Base-by-base conservation (phyloP, 1,140 invertebrate genomes). In the Nilaparvata lugens region DNA sequence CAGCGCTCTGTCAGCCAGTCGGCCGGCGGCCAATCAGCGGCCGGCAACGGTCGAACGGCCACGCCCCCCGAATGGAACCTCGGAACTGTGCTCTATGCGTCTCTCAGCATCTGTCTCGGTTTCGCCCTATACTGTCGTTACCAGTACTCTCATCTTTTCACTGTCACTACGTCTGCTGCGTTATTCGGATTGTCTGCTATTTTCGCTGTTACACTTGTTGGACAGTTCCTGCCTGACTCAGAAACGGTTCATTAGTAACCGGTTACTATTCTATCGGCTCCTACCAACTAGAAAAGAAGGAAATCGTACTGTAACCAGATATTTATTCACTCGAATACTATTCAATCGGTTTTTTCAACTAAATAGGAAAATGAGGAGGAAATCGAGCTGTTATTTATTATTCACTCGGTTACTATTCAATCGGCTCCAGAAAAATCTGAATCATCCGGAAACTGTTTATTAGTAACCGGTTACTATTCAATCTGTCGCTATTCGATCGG, bases 111-210 rank as follows among this genome's bases (percentile, higher is more conserved):
- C 56, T 65, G 81, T 1, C 66, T 85, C 24, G 74, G 74, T 53
- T 61, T 80, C 19, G 74, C 82, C 45, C 84, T 83, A 83, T 84
- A 83, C 64, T 78, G 79, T n/a, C 73, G 82, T 38, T 80, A 81
- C 60, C 75, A 79, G 58, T 83, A 83, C 67, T 75, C 78, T 62
- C 78, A 82, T 65, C 76, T 83, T 56, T 86, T 84, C 63, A 82
- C 79, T 48, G 75, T 78, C 14, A 79, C 81, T 3, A 80, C 82
- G n/a, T 84, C 83, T 2, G 70, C 83, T 6, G 78, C 78, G 14
- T 70, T 85, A 4, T 77, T 79, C 18, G 78, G 77, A 1, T 74
- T 85, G 2, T 83, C 81, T 23, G 79, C 78, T 51, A 74, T 84
- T 45, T 83, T 82, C 62, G 68, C 77, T 6, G 73, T 81, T n/a